Evolutionary conservation across 1,140 invertebrate species (phyloP).

Genomic region (Macrostomum lignano): DNA sequence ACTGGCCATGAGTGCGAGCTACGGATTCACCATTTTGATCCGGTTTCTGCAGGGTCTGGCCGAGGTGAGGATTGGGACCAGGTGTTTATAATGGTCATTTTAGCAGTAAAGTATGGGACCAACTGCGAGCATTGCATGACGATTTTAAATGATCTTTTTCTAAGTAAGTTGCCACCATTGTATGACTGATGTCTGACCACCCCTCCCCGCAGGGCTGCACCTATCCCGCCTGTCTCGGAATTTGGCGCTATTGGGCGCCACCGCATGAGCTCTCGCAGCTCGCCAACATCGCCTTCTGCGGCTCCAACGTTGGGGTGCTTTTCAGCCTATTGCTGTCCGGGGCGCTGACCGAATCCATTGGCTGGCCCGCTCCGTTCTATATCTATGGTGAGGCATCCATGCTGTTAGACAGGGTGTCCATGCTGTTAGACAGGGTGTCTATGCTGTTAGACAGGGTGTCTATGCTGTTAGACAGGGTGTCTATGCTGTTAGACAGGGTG

Average conservation of each 20-base stretch:
- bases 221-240: slow-evolving; percentile 93
- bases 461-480: too few species aligned
- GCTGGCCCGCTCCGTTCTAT: slow-evolving; percentile 83
- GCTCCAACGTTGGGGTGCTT: slow-evolving; percentile 78
- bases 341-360: slow-evolving; percentile 51
- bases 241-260: slow-evolving; percentile 96
- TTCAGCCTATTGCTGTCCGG: slow-evolving; percentile 79
- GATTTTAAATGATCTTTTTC: too few species aligned
- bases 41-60: slow-evolving; percentile 76
- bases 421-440: too few species aligned
- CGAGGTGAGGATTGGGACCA: too few species aligned
- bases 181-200: too few species aligned
- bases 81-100: too few species aligned
- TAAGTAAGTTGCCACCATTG: too few species aligned
- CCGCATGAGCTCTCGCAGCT: slow-evolving; percentile 76
- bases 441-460: too few species aligned
- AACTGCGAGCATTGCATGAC: too few species aligned
- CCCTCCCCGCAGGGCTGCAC: slow-evolving; percentile 77
- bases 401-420: too few species aligned
- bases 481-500: too few species aligned
- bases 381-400: slow-evolving; percentile 58
- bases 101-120: too few species aligned
- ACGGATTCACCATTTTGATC: slow-evolving; percentile 46
- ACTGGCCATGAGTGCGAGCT: slow-evolving; percentile 47
- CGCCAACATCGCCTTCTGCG: slow-evolving; percentile 76